phyloP scores from a whole-genome alignment of 2,113 vertebrate genomes.

The Ovibos moschatus region DNA sequence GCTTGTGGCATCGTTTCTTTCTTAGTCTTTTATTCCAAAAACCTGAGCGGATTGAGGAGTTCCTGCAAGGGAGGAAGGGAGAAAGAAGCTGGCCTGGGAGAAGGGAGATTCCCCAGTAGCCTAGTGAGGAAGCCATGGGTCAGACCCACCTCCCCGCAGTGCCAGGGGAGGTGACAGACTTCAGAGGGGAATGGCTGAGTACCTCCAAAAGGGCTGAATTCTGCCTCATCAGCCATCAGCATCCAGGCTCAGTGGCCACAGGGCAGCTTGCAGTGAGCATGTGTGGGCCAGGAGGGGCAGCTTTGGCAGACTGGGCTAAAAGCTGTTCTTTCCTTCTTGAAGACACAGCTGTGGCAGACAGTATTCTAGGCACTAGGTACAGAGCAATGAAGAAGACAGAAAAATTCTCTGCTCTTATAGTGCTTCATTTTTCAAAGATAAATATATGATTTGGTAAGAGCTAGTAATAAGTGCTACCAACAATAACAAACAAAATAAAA shows the following conservation, averaged over 20 bases:
- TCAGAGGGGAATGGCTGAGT: neutral
- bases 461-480: neutral
- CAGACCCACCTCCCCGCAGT: accelerated
- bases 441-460: neutral
- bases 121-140: neutral
- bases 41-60: neutral
- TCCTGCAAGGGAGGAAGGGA: neutral
- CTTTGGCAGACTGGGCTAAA: neutral
- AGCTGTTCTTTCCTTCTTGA: neutral
- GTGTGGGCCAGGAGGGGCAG: neutral
- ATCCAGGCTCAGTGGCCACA: neutral
- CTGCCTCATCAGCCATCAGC: neutral
- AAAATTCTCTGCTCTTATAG: neutral
- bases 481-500: neutral
- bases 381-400: neutral
- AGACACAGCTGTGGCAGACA: neutral
- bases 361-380: neutral
- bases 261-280: neutral
- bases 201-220: neutral
- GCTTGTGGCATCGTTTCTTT: neutral
- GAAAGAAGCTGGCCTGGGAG: neutral
- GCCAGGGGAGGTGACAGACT: neutral
- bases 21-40: neutral
- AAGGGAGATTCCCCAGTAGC: neutral
- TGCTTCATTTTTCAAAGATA: neutral